Base-by-base conservation (phyloP, 2,113 vertebrate genomes). In the Rhineura floridana region DNA sequence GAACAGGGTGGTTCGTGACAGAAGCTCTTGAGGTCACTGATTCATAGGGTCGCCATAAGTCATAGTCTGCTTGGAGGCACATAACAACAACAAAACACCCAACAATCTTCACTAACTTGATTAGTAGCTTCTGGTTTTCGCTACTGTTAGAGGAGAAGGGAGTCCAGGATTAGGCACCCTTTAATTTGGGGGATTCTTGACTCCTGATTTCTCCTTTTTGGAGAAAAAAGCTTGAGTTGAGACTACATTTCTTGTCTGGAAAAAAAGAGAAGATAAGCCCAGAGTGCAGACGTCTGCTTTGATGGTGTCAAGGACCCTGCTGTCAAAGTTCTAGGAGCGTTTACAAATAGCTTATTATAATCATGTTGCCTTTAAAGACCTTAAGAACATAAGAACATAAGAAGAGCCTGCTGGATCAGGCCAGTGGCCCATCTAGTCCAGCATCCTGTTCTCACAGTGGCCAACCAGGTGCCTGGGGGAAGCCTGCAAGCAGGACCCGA, bases 191-290 rank as follows among this genome's bases (percentile, higher is more conserved):
- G 12, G 8, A 0, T 5, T 1, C 12, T 73, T 17, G 50, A 81
- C 87, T 30, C 48, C 84, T 3, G 42, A 91, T 81, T 90, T 90
- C 87, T 95, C 91, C 91, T 93, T 89, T 91, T 63, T 50, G 33
- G 90, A 81, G 55, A 67, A 23, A 87, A 75, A 63, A 8, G 89
- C 50, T 55, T 0, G 33, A 85, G 91, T 84, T 90, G 83, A 84
- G 93, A 92, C 86, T 3, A 88, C 80, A 52, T 92, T 96, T 96
- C 94, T 91, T 94, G 94, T 95, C 94, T 84, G 85, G 90, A 91
- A 59, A 90, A 70, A 80, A 89, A 52, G 87, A 0, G 0, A 44
- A 91, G 91, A 86, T 91, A 84, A 91, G 89, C 86, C 90, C 85
- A 44, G 0, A 36, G 86, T 2, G 48, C 91, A 90, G 90, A 87